Evolutionary conservation across 2,888 invertebrate genomes (phyloP).

Genomic region (Emmelina monodactyla): DNA sequence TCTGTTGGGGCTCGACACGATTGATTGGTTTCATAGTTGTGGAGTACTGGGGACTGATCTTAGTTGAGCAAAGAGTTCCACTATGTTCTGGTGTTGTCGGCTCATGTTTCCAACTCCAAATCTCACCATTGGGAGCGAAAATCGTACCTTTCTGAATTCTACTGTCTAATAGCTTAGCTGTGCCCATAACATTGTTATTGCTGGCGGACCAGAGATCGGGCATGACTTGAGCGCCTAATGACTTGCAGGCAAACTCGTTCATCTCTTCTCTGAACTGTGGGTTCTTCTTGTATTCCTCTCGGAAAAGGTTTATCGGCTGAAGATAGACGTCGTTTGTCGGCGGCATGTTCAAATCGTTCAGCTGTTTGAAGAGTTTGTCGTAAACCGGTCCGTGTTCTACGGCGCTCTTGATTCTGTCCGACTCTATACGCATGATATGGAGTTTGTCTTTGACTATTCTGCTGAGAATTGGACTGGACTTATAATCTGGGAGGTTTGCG

Average conservation of each 20-base stretch:
- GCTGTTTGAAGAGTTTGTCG: conserved; percentile 61
- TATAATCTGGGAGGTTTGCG: conserved; percentile 55
- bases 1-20: conserved; percentile 52
- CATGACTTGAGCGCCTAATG: conserved; percentile 51
- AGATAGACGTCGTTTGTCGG: conserved; percentile 60
- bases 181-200: conserved; percentile 51
- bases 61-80: conserved; percentile 52
- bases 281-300: conserved; percentile 62
- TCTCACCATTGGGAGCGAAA: conserved; percentile 59
- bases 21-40: conserved; percentile 49
- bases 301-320: conserved; percentile 61
- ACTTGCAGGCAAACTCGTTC: conserved; percentile 55
- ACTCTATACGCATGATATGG: conserved; percentile 59
- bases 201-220: conserved; percentile 43
- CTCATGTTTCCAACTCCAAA: conserved; percentile 63
- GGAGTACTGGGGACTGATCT: conserved; percentile 55
- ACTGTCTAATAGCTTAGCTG: conserved; percentile 44
- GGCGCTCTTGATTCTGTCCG: conserved; percentile 65
- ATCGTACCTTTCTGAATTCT: conserved; percentile 57
- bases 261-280: conserved; percentile 64
- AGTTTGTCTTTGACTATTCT: conserved; percentile 58
- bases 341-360: conserved; percentile 59
- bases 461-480: conserved; percentile 54
- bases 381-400: conserved; percentile 68
- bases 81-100: conserved; percentile 55